A percentile compares a stretch with the other conserved stretches of the same genome.
phyloP scores from a whole-genome alignment of 2,888 invertebrate genomes.

The Phragmatobia fuliginosa region DNA sequence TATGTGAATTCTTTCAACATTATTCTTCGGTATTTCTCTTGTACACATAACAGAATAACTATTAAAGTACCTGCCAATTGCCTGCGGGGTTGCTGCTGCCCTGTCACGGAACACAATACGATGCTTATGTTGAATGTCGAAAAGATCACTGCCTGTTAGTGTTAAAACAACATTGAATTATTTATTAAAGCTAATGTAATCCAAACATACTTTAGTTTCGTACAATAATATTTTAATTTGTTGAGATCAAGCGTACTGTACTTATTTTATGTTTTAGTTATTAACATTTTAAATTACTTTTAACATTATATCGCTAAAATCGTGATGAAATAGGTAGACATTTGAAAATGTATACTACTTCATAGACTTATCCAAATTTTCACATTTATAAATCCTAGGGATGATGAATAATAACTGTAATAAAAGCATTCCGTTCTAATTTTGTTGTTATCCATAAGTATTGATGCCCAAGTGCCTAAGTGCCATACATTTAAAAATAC shows the following conservation, averaged over 20 bases:
- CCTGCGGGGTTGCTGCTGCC: too few relatives aligned
- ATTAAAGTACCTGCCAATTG: too few relatives aligned
- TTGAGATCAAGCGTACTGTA: not conserved
- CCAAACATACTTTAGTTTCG: not conserved
- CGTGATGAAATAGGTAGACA: too few relatives aligned
- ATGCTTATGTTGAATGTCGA: not conserved
- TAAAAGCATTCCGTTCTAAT: slow-evolving; percentile 14
- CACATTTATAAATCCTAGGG: not conserved
- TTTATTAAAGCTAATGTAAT: not conserved
- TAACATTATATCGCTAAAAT: not conserved
- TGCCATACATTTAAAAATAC: slow-evolving; percentile 29
- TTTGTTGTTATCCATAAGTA: slow-evolving; percentile 8
- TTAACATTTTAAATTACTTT: not conserved
- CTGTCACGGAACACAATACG: too few relatives aligned
- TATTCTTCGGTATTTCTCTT: too few relatives aligned
- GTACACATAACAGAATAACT: too few relatives aligned
- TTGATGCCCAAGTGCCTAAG: slow-evolving; percentile 20
- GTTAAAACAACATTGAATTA: not conserved
- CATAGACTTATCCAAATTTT: too few relatives aligned
- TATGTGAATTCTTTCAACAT: too few relatives aligned
- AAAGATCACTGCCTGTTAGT: not conserved
- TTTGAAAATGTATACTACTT: not conserved
- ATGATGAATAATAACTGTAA: slow-evolving; percentile 31
- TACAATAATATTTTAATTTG: not conserved
- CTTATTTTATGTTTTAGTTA: not conserved